Conservation (phyloP, 2,797 vertebrate species). For the Scyliorhinus canicula region DNA sequence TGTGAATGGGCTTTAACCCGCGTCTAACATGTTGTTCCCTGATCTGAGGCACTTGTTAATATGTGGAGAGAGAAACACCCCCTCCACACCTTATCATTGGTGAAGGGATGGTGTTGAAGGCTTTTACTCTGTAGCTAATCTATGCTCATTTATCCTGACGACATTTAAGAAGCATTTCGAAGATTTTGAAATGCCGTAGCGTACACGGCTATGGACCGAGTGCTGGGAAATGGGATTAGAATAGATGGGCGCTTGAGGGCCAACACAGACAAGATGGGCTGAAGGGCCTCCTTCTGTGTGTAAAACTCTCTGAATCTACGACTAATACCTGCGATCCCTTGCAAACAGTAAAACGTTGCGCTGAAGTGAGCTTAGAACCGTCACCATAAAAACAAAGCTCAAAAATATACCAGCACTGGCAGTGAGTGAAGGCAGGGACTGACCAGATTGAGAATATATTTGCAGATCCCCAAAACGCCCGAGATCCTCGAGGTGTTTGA, state of each 20-base stretch:
- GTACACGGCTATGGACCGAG: too few species aligned
- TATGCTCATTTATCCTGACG: too few species aligned
- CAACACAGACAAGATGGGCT: too few species aligned
- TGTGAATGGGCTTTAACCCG: neutral
- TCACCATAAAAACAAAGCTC: neutral
- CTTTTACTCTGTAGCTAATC: neutral
- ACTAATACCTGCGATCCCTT: neutral
- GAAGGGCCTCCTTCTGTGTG: too few species aligned
- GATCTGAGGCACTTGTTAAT: neutral
- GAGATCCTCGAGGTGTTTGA: slow-evolving; percentile 13
- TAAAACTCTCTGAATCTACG: too few species aligned
- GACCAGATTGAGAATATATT: neutral
- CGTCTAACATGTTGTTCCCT: neutral
- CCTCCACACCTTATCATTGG: neutral
- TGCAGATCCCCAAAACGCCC: neutral
- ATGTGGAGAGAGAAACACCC: neutral
- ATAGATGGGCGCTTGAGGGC: too few species aligned
- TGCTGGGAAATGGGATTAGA: too few species aligned
- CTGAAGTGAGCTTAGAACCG: neutral
- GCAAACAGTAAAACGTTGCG: neutral
- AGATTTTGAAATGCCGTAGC: too few species aligned
- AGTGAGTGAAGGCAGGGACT: neutral
- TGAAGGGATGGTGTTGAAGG: neutral
- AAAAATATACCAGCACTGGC: neutral
- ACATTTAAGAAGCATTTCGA: too few species aligned